Conservation (phyloP, 2,797 vertebrate genomes). For the Ciconia nigra region DNA sequence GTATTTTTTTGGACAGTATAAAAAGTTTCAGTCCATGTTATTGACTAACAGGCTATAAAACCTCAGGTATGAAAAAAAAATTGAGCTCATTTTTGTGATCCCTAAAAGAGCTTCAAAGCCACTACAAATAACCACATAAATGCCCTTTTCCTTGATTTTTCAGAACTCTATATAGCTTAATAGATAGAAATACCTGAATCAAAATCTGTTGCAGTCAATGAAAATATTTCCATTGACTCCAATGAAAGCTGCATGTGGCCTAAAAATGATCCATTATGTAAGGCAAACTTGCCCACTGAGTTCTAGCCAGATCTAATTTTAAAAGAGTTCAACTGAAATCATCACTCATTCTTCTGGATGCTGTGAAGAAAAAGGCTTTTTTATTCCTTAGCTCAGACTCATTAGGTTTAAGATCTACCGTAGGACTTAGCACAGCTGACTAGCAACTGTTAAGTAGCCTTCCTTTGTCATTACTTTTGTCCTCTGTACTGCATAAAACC, state of each 20-base stretch:
- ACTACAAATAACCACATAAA: neutral
- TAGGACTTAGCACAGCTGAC: neutral
- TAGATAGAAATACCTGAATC: neutral
- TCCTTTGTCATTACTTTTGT: neutral
- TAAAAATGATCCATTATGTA: neutral
- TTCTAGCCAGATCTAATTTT: conserved; percentile 6
- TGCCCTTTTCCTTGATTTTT: neutral
- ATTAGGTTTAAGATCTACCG: neutral
- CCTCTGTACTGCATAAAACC: neutral
- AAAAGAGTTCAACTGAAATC: neutral
- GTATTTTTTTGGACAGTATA: neutral
- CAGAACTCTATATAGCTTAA: neutral
- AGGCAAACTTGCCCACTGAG: neutral
- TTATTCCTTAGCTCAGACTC: neutral
- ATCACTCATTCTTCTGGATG: neutral
- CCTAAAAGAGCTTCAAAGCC: neutral
- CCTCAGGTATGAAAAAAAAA: neutral
- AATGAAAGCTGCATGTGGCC: neutral
- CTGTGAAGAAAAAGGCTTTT: neutral
- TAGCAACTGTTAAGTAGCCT: neutral
- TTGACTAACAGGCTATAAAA: neutral
- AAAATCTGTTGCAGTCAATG: neutral
- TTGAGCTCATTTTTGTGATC: neutral
- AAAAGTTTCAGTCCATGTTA: neutral
- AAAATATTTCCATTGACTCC: neutral